Percentiles rank a stretch among this genome's conserved stretches.
phyloP scores from a whole-genome alignment of 2,113 vertebrate genomes.

The Brienomyrus brachyistius region DNA sequence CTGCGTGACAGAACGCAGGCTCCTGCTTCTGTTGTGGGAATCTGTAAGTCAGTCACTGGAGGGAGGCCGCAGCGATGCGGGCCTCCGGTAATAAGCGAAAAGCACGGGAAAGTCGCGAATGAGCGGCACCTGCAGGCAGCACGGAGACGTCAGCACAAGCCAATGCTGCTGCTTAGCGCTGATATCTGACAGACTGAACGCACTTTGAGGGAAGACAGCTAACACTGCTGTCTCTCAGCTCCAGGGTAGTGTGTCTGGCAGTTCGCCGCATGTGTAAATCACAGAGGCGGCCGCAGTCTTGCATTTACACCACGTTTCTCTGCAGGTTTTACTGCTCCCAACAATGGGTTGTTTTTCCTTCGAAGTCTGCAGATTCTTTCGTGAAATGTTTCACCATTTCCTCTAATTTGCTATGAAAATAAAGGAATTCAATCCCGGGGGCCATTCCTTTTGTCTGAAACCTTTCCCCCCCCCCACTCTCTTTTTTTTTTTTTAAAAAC shows the following conservation, averaged over 20 bases:
- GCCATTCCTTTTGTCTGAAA: constrained; percentile 11
- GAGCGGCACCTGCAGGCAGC: neutral
- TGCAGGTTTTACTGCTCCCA: constrained; percentile 22
- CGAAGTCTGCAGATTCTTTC: neutral
- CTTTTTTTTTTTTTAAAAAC: neutral
- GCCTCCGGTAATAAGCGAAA: neutral
- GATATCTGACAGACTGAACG: neutral
- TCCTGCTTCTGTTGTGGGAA: neutral
- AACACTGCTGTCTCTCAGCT: neutral
- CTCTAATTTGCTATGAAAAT: constrained; percentile 20
- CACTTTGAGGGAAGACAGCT: neutral
- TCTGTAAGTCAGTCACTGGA: neutral
- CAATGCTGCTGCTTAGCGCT: neutral
- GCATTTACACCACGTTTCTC: neutral
- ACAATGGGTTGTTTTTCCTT: neutral
- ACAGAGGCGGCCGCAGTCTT: neutral
- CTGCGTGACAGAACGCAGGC: neutral
- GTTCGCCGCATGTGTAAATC: constrained; percentile 22
- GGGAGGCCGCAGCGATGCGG: neutral
- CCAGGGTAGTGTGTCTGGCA: neutral
- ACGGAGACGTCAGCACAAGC: neutral
- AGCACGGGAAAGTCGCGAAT: neutral
- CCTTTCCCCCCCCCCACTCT: neutral
- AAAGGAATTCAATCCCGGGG: constrained; percentile 13
- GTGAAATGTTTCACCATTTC: constrained; percentile 16